These are phyloP conservation scores for Drosophila barbarae DNA, from an alignment of 2,888 invertebrate species.

Conservation along the genomic window DNA sequence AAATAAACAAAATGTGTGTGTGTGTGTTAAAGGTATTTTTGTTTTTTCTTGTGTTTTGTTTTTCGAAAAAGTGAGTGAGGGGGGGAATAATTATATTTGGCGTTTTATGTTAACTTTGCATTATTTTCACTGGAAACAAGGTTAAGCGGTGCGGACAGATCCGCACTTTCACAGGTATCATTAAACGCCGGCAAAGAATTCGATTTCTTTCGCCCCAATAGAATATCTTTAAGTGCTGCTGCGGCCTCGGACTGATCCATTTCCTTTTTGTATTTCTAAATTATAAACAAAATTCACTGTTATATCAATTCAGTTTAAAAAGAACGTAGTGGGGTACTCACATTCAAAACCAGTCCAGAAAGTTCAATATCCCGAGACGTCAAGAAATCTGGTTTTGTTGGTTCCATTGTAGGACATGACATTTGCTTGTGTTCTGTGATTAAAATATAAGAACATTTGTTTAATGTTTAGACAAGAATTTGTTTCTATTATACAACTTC, in stretches of 20 bases:
- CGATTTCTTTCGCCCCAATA: conserved; percentile 61
- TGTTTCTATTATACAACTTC: background rate
- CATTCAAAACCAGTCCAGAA: conserved; percentile 57
- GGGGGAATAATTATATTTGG: conserved; percentile 62
- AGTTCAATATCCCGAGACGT: conserved; percentile 47
- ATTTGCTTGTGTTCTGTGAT: conserved; percentile 39
- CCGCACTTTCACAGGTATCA: conserved; percentile 60
- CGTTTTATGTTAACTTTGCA: conserved; percentile 73
- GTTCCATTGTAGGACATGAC: conserved; percentile 42
- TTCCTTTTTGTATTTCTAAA: conserved; percentile 61
- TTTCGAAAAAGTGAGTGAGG: conserved; percentile 30
- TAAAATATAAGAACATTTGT: background rate
- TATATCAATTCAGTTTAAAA: background rate
- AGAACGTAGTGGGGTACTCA: conserved; percentile 40
- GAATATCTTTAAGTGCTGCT: conserved; percentile 63
- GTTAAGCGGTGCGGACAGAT: conserved; percentile 70
- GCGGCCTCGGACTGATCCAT: conserved; percentile 48
- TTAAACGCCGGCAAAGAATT: conserved; percentile 59
- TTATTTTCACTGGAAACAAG: conserved; percentile 75
- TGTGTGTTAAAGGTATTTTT: conserved; percentile 37
- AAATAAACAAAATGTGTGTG: conserved; percentile 59
- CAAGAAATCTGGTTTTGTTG: conserved; percentile 48
- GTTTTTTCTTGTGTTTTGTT: conserved; percentile 38
- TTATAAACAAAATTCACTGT: background rate
- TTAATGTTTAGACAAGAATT: background rate